Base-by-base conservation (phyloP, 1,140 invertebrate genomes). In the Augochlora pura region DNA sequence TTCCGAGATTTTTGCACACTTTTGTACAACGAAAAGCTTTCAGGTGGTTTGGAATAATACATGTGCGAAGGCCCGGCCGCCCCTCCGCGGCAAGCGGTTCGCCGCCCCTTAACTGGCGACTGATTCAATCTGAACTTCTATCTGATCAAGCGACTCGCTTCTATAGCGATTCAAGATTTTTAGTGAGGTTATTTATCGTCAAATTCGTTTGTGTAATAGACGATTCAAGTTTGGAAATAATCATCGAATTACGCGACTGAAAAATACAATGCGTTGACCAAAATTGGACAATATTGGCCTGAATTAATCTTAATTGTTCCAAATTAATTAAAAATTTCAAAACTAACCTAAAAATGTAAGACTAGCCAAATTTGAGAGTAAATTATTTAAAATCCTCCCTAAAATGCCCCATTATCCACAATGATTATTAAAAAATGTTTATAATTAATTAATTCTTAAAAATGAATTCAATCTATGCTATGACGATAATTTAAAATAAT, bases 1-100 rank as follows among this genome's bases (percentile, higher is more conserved):
- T 77, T 85, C 73, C 67, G 39, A 82, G 80, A 87, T 85, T 88
- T 89, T 87, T 85, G 52, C 81, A 73, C 76, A 83, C 83, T 88
- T 87, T 80, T 88, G 66, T 84, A 90, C 89, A 90, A 67, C 86
- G 88, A 89, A 90, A 90, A 88, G 88, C 88, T 90, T 90, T 90
- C 84, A 90, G 85, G 74, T 77, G 67, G 72, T 80, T 80, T 77
- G 72, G 88, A 90, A 90, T 90, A 90, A 90, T 90, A 88, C 86
- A 90, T 90, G 83, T 85, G 81, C 78, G 70, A 82, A 82, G 72
- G 59, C 57, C 71, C 42, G 65, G 73, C 63, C 27, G 52, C 46
- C 46, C 60, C 25, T 73, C 74, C 79, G 46, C 70, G 67, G 27
- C 71, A 25, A 62, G 27, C 73, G 60, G 59, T 74, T n/a, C 42